Base-by-base conservation (phyloP, 2,888 invertebrate genomes). In the Ashinkailepas kermadecensis region DNA sequence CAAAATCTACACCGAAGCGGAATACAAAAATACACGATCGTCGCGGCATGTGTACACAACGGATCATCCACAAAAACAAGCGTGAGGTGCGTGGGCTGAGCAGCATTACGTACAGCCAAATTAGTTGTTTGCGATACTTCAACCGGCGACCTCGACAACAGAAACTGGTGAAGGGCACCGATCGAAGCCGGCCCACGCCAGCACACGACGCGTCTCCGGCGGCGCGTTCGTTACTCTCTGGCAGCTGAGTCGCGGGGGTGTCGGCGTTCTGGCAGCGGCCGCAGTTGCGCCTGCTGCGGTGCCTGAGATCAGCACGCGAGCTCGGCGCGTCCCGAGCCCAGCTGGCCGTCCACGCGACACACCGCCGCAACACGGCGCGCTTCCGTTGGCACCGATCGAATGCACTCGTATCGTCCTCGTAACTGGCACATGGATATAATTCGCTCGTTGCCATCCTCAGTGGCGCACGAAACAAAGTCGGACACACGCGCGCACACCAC, bases 11-110 rank as follows among this genome's bases (percentile, higher is more conserved):
- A 70, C 7, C 70, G 25, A 11, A 67, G 39, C 67, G 12, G 67
- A 67, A 67, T 12, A 25, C 23, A 25, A 67, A 39, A 8, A n/a
- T 64, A 64, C 64, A 64, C 64, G n/a, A 64, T n/a, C n/a, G n/a
- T n/a, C n/a, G 64, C 64, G 7, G n/a, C n/a, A 64, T 21, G 64
- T n/a, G 21, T 64, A 39, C 39, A 39, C 18, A 64, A 21, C 64
- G n/a, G n/a, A 64, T 21, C 64, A 21, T n/a, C 10, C 64, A 64
- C n/a, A 64, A n/a, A 64, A 21, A 64, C 18, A 64, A 15, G 10
- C 15, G 39, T 70, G 70, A 70, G 70, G 70, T 70, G 70, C 70
- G 70, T 70, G 15, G 70, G 70, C 39, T 70, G 25, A 39, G 70
- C 70, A 70, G 13, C 70, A 39, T 70, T 13, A 70, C 25, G 39